Evolutionary conservation across 2,113 vertebrate species (phyloP), one percentile per base, ranked within the genome.

Genomic region (Erythrocebus patas): DNA sequence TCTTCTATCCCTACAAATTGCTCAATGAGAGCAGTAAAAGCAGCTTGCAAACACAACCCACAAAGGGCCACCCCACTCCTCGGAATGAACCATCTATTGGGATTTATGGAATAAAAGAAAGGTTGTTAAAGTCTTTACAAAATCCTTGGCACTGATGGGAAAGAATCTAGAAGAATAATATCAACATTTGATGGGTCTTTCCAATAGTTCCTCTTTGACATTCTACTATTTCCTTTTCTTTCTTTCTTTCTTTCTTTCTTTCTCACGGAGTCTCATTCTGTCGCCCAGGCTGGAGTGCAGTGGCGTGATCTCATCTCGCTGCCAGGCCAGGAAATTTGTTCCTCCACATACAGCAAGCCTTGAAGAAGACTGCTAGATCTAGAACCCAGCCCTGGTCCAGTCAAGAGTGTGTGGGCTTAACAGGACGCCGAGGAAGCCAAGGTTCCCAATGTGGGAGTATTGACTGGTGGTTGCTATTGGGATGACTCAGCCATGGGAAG

Each of bases 101-200:
- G 35, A 85, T 76, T 91, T 64, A 50, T 2, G 6, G n/a, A 73
- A 73, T 32, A 80, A 87, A 72, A 82, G 48, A 30, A 35, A 87
- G 9, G 16, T 22, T 82, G 27, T 72, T 95, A 20, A 73, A 61
- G 52, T 86, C 91, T 75, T 88, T 79, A 91, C 57, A 38, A 72
- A 91, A 38, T 52, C 66, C 57, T 78, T 95, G 78, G 68, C 48
- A 66, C n/a, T 6, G 30, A 70, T 8, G 17, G 18, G 48, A n/a
- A 64, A 88, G 45, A 85, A 45, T 78, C 85, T 48, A 38, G 48
- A 73, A 92, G 38, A 86, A 95, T n/a, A 72, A 93, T 55, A 94
- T 91, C 48, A 55, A 20, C 45, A 79, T 57, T 52, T 5, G 61
- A 75, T 38, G 55, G 32, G 17, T 61, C 38, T 73, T 75, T 86